Evolutionary conservation across 2,113 vertebrate species (phyloP), one percentile per base, ranked within the genome.

Genomic region (Martes martes): DNA sequence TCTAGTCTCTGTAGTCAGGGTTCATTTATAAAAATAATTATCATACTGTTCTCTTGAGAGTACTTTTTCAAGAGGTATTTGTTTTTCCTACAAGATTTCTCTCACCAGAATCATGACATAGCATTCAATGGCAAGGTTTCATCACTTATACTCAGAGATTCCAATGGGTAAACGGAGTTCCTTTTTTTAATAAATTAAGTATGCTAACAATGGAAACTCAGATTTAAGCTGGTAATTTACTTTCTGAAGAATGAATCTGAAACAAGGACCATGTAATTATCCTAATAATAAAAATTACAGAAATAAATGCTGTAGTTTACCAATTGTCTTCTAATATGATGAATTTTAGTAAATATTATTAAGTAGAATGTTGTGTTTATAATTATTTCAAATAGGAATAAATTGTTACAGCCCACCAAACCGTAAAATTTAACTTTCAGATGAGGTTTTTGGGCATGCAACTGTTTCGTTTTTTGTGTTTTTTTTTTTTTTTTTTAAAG

Each of bases 141-240:
- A 91, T 96, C 55, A 91, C 42, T 85, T 95, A 93, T 61, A 96
- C 73, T 82, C 91, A 80, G 97, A 97, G 91, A 94, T 98, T 98
- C 76, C 52, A 98, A 0, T 95, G 14, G 11, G 28, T 95, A 88
- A 96, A 97, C 96, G 73, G 74, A 96, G 7, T 92, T 45, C 36
- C 26, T 83, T 67, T 80, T 94, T 93, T 79, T 9, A 97, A 92
- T 67, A 93, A 97, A 97, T 97, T 19, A 26, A 90, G 59, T 33
- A 74, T 83, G 47, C 59, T 52, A n/a, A 94, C 97, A 96, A 92
- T 39, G 23, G 63, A 95, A 81, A 97, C 82, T 92, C 63, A 73
- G 42, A 98, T 97, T 98, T 73, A 91, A 87, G 16, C 33, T 98
- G 95, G 95, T 96, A 98, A 92, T 98, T 98, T 98, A 89, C 45